phyloP scores from a whole-genome alignment of 2,797 vertebrate genomes.

The Myripristis jacobus region DNA sequence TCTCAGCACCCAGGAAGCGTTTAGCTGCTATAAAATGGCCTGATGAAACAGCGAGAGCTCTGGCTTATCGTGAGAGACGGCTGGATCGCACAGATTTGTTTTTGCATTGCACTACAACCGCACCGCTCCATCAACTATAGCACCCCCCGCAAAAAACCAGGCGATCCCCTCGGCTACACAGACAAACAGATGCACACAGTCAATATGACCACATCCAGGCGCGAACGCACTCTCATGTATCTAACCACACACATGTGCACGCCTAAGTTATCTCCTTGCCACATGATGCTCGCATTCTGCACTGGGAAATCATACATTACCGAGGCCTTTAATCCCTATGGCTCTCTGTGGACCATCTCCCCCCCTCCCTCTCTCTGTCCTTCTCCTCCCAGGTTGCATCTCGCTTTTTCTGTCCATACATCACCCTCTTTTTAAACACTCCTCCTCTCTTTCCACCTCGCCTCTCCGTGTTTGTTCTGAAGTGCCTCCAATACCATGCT shows the following conservation, averaged over 20 bases:
- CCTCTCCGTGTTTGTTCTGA: conserved; percentile 46
- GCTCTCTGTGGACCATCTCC: neutral
- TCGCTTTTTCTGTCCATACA: conserved; percentile 16
- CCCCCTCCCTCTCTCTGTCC: conserved; percentile 3
- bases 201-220: neutral
- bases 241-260: conserved; percentile 39
- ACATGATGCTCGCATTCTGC: conserved; percentile 33
- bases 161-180: neutral
- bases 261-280: conserved; percentile 44
- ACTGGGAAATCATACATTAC: conserved; percentile 36
- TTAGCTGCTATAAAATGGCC: conserved; percentile 54
- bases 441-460: neutral
- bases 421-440: conserved; percentile 25
- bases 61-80: conserved; percentile 64
- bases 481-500: conserved; percentile 47
- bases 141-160: conserved; percentile 20
- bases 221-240: conserved; percentile 17
- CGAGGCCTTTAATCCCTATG: conserved; percentile 43
- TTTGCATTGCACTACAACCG: conserved; percentile 12
- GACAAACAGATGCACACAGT: conserved; percentile 25
- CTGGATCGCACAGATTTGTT: conserved; percentile 56
- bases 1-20: conserved; percentile 38
- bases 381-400: conserved; percentile 24
- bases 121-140: conserved; percentile 6
- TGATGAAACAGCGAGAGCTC: conserved; percentile 44